A percentile compares a stretch with the other conserved stretches of the same genome.
Evolutionary conservation across 2,797 vertebrate genomes (phyloP).

Genomic region (Pangasius macronema): DNA sequence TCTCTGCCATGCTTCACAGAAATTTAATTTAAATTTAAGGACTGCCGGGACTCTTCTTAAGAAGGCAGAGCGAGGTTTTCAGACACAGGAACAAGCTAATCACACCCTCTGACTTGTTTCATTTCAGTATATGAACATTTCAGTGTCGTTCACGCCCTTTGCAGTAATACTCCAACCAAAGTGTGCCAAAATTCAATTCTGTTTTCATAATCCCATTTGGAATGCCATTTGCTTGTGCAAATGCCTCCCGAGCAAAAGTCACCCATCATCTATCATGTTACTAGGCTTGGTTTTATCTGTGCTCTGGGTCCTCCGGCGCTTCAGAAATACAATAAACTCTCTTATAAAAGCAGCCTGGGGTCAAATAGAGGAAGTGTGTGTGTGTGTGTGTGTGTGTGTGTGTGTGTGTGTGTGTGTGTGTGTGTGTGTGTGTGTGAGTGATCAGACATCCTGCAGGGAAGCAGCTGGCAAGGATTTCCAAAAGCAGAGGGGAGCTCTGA

Average conservation of each 20-base stretch:
- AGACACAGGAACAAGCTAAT: conserved; percentile 52
- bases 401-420: conserved; percentile 51
- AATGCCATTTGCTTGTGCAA: conserved; percentile 42
- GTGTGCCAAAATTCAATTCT: conserved; percentile 37
- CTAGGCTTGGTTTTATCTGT: conserved; percentile 41
- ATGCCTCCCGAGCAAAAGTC: conserved; percentile 47
- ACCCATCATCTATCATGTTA: conserved; percentile 47
- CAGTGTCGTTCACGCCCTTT: not conserved
- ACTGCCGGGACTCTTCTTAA: conserved; percentile 2
- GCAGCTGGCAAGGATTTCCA: conserved; percentile 60
- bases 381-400: conserved; percentile 45
- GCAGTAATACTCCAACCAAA: conserved; percentile 19
- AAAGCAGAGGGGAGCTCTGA: conserved; percentile 49
- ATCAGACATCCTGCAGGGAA: conserved; percentile 56
- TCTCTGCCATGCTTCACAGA: not conserved
- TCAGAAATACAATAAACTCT: conserved; percentile 48
- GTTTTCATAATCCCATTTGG: conserved; percentile 39
- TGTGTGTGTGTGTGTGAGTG: conserved; percentile 51
- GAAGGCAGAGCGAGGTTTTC: not conserved
- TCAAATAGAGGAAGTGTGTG: conserved; percentile 50
- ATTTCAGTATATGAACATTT: conserved; percentile 13
- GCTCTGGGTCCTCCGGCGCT: conserved; percentile 34
- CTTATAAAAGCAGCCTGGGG: conserved; percentile 46
- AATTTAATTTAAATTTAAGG: conserved; percentile 5
- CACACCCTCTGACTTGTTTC: conserved; percentile 31